Evolutionary conservation across 2,888 invertebrate species (phyloP).

Genomic region (Ariolimax columbianus): DNA sequence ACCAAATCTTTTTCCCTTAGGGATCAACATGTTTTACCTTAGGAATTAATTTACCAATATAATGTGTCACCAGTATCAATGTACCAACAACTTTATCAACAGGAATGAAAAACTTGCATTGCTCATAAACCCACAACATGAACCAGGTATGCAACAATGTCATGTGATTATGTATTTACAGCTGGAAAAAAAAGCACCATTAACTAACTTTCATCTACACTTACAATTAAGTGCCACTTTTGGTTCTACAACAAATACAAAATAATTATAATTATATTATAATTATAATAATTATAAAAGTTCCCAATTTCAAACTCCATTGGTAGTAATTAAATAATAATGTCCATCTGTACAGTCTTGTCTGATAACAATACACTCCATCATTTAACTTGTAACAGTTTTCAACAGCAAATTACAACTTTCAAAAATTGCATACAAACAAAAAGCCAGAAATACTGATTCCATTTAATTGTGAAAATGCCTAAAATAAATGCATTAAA

Average conservation of each 20-base stretch:
- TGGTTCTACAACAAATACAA: not conserved
- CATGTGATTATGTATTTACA: not conserved
- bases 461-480: not conserved
- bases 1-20: too few species aligned
- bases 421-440: not conserved
- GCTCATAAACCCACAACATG: constrained; percentile 15
- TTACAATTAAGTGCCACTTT: not conserved
- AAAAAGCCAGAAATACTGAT: not conserved
- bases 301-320: not conserved
- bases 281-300: not conserved
- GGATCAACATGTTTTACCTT: too few species aligned
- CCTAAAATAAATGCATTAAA: not conserved
- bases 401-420: not conserved
- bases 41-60: not conserved
- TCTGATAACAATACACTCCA: not conserved
- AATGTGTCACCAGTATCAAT: too few species aligned
- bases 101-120: constrained; percentile 2
- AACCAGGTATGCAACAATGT: not conserved
- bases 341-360: not conserved
- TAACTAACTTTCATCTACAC: not conserved
- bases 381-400: not conserved
- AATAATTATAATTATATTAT: too few species aligned
- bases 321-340: not conserved
- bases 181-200: not conserved
- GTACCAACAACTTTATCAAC: constrained; percentile 7